Conservation (phyloP, 2,113 vertebrate species). For the Gambusia holbrooki region DNA sequence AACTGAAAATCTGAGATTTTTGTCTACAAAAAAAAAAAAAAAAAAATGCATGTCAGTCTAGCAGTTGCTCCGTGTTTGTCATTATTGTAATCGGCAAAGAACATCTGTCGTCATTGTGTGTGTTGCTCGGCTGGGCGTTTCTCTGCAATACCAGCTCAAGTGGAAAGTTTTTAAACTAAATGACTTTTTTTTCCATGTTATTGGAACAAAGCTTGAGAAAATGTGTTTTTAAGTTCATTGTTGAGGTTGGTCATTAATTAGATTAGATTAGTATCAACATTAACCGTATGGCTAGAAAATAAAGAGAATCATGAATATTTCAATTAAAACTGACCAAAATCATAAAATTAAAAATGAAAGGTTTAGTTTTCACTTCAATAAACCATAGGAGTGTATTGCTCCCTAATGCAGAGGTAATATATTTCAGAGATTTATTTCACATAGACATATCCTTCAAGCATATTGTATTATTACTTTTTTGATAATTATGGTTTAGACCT, state of each 20-base stretch:
- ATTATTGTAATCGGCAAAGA: background rate
- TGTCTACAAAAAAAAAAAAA: background rate
- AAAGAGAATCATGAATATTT: too few relatives aligned
- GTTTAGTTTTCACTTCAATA: background rate
- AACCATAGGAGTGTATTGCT: background rate
- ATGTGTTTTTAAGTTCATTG: too few relatives aligned
- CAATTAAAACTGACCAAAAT: background rate
- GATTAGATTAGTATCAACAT: too few relatives aligned
- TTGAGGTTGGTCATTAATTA: too few relatives aligned
- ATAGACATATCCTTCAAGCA: background rate
- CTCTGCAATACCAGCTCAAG: background rate
- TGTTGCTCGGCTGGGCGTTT: background rate
- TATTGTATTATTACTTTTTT: too few relatives aligned
- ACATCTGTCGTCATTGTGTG: background rate
- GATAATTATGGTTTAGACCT: too few relatives aligned
- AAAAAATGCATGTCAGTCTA: background rate
- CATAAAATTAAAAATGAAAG: background rate
- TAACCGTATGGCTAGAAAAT: too few relatives aligned
- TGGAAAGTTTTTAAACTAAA: background rate
- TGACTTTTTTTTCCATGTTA: background rate
- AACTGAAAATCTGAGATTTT: background rate
- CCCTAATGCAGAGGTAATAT: background rate
- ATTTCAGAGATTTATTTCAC: background rate
- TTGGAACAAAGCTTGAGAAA: background rate
- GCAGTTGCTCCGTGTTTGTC: background rate